Evolutionary conservation across 1,140 invertebrate genomes (phyloP), one percentile per base, ranked within the genome.

Genomic region (Laupala kohalensis): DNA sequence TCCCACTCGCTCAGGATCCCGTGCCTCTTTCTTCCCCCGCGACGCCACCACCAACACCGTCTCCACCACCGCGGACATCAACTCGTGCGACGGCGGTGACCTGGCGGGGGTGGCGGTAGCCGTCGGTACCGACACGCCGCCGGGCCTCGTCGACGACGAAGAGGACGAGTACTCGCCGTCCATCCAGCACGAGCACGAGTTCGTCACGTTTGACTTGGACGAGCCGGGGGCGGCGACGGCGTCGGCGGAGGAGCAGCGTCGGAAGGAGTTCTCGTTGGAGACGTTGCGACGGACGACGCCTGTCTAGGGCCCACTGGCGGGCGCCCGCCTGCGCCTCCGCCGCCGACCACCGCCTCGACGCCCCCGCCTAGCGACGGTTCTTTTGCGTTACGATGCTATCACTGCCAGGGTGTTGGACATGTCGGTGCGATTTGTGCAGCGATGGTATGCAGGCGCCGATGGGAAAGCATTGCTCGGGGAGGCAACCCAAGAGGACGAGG

Each of bases 21-120:
- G n/a, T 30, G 65, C 30, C 25, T 63, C 70, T 19, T 30, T 53
- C 24, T 77, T 84, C 71, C 81, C 83, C 25, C 78, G 83, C 24
- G 81, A 84, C 74, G 76, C 82, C 25, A 83, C 84, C 25, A 81
- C 82, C 69, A 81, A 85, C 75, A 84, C 85, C 77, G 80, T 86
- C 28, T 84, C 84, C 71, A 84, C 84, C n/a, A 83, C 84, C 71
- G 83, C 81, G 23, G 83, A 85, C 76, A 81, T 84, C 69, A 77
- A 83, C 69, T 80, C 81, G 5, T 72, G 72, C 53, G 67, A 30
- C 15, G 71, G 63, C 13, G 6, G 19, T 9, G 1, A 19, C 9
- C 37, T 9, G 30, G 30, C 37, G 37, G 67, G 28, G n/a, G 67
- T 23, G 5, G 27, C 27, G 67, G n/a, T n/a, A n/a, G n/a, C n/a